A percentile compares a stretch with the other conserved stretches of the same genome.
These are phyloP conservation scores for Penelope pileata DNA, from an alignment of 2,113 vertebrate genomes.

Conservation along the genomic window DNA sequence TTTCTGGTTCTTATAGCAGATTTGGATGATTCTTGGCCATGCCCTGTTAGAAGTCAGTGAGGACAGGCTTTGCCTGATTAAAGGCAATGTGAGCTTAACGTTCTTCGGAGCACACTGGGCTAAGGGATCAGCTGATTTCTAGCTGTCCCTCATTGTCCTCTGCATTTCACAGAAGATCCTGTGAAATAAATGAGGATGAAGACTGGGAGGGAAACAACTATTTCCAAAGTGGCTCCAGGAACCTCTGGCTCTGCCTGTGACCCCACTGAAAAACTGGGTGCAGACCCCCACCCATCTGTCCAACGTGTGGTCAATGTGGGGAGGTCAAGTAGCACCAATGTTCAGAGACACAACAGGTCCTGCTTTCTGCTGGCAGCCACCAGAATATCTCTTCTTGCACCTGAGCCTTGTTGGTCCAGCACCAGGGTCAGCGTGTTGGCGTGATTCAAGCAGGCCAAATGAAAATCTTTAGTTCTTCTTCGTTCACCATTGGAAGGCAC, in stretches of 20 bases:
- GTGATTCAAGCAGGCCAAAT: not conserved
- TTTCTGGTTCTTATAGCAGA: not conserved
- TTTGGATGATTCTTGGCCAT: not conserved
- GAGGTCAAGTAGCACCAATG: fast-evolving
- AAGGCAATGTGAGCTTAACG: not conserved
- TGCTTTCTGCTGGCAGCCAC: not conserved
- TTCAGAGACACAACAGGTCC: not conserved
- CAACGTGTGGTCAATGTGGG: fast-evolving
- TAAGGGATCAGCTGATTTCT: not conserved
- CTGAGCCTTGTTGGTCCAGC: not conserved
- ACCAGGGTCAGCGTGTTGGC: not conserved
- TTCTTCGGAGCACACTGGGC: not conserved
- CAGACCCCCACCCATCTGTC: fast-evolving
- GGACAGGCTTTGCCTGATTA: not conserved
- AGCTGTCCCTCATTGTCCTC: not conserved
- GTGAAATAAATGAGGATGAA: not conserved
- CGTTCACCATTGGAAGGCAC: not conserved
- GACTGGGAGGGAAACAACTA: not conserved
- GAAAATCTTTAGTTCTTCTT: not conserved
- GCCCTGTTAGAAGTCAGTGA: not conserved
- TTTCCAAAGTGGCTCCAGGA: not conserved
- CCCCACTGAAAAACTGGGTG: fast-evolving
- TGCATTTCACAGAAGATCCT: not conserved
- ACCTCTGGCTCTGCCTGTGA: not conserved
- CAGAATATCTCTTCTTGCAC: not conserved